phyloP scores from a whole-genome alignment of 1,140 invertebrate genomes.

The Eciton burchellii region DNA sequence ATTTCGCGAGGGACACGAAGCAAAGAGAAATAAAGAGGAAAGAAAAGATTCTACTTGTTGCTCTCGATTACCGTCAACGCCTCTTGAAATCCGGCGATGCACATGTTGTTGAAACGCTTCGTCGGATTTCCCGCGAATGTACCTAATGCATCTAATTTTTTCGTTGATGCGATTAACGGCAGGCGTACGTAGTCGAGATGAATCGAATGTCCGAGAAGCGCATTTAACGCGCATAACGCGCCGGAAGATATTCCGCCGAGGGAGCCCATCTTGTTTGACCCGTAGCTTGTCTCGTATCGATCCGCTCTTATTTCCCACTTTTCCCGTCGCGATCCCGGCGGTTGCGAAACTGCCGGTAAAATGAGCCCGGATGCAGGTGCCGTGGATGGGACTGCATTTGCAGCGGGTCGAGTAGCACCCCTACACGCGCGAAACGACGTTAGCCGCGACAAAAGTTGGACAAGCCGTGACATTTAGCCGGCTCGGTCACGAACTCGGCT shows the following conservation, averaged over 20 bases:
- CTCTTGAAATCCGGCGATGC: too few relatives aligned
- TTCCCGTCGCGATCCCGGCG: slow-evolving; percentile 1
- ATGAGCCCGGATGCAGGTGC: slow-evolving; percentile 13
- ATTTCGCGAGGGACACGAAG: too few relatives aligned
- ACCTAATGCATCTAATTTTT: too few relatives aligned
- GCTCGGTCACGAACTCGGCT: neutral
- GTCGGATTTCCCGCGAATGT: too few relatives aligned
- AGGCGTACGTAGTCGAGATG: too few relatives aligned
- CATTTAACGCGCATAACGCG: too few relatives aligned
- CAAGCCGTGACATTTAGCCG: slow-evolving; percentile 22
- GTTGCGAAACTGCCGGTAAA: slow-evolving; percentile 26
- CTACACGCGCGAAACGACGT: slow-evolving; percentile 2
- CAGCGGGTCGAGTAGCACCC: slow-evolving; percentile 13
- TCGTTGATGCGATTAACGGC: too few relatives aligned
- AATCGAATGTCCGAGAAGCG: neutral
- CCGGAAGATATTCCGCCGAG: neutral
- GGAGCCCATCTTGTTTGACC: neutral
- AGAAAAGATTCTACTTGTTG: too few relatives aligned
- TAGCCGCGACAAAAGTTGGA: slow-evolving; percentile 22
- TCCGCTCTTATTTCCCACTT: slow-evolving; percentile 9
- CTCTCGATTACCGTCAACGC: too few relatives aligned
- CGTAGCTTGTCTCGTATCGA: slow-evolving; percentile 14
- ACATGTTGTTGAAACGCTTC: too few relatives aligned
- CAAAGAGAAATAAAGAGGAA: too few relatives aligned
- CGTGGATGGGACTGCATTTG: slow-evolving; percentile 27